phyloP scores from a whole-genome alignment of 2,797 vertebrate species.

The Bradypodion ventrale region DNA sequence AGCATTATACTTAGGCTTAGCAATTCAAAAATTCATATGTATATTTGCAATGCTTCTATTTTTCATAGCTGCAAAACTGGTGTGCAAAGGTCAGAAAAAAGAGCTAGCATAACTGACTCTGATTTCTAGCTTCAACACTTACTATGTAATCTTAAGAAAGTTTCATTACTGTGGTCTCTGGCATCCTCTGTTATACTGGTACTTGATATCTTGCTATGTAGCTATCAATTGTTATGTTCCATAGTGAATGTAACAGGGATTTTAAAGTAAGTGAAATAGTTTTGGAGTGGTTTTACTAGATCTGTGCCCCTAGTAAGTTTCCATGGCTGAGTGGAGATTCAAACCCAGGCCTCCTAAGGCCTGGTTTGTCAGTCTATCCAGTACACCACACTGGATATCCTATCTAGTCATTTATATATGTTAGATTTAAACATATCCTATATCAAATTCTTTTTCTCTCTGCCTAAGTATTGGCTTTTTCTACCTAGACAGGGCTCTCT shows the following conservation, averaged over 20 bases:
- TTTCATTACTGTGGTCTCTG: background rate
- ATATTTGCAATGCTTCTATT: background rate
- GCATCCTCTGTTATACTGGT: background rate
- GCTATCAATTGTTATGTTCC: no score
- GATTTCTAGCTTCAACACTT: background rate
- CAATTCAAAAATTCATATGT: conserved; percentile 28
- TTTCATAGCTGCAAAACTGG: conserved; percentile 2
- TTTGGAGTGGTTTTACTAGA: no score
- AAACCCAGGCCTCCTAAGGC: no score
- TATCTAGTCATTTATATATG: background rate
- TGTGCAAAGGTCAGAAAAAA: background rate
- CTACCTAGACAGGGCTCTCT: background rate
- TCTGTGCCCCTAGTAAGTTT: no score
- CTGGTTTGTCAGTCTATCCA: no score
- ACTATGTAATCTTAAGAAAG: background rate
- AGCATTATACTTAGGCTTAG: conserved; percentile 38
- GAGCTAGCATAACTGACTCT: background rate
- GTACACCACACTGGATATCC: no score
- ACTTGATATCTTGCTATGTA: background rate
- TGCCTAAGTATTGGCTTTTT: background rate
- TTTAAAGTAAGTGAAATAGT: no score
- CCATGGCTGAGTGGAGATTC: no score
- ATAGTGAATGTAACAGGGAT: no score
- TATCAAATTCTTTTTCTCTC: background rate
- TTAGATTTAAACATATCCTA: background rate